Evolutionary conservation across 1,140 invertebrate species (phyloP), one percentile per base, ranked within the genome.

Genomic region (Pararge aegeria): DNA sequence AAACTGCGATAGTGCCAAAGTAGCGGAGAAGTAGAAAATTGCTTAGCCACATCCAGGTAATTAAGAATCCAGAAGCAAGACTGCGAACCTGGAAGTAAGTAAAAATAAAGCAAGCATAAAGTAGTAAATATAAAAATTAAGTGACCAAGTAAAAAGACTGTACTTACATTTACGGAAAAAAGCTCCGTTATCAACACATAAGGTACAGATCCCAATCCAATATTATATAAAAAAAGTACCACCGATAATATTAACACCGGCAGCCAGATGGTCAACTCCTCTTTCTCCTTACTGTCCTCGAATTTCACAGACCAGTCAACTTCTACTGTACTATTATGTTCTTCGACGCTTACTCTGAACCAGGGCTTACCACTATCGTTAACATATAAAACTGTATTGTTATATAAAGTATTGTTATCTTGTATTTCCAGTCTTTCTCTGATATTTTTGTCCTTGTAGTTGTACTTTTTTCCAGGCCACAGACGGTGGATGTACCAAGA

Each of bases 41-140:
- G 61, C 80, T 85, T 0, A 87, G 63, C 86, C 86, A 87, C 68
- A 81, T 87, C 83, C 83, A 89, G n/a, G 83, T 79, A 42, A 89
- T 83, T 10, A 89, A 73, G 10, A 89, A 74, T 48, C 86, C 86
- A 20, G 86, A 89, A 4, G 86, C 84, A 3, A 87, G 67, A 34
- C 80, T 81, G 13, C 86, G 75, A 0, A 86, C 79, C 86, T 89
- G 68, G 16, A 69, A 24, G 7, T 24, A 24, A 24, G 24, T 24
- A 4, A 24, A 24, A 7, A 7, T 24, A 24, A 24, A 7, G 7
- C 24, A 24, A 24, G 24, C 24, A 24, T 24, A 24, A 24, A 24
- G n/a, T n/a, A n/a, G n/a, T n/a, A n/a, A n/a, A n/a, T n/a, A n/a
- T n/a, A n/a, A n/a, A n/a, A n/a, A n/a, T n/a, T n/a, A n/a, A n/a